Evolutionary conservation across 37 sponge, comb jelly and placozoan species (phyloP).

Genomic region (Mnemiopsis leidyi): DNA sequence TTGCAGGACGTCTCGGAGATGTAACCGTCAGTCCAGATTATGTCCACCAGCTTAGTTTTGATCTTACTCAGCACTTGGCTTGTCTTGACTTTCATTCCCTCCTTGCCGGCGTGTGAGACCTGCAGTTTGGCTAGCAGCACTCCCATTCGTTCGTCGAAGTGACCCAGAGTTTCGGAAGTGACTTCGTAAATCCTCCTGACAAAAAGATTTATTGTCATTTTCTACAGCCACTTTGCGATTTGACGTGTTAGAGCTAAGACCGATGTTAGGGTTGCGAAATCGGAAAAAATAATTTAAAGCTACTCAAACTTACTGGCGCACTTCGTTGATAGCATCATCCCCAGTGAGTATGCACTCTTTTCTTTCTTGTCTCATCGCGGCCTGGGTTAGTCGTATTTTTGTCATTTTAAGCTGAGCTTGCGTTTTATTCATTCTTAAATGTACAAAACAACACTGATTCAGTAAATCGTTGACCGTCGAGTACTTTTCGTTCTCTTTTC

Average conservation of each 20-base stretch:
- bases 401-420: no score
- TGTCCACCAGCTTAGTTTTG: constrained; percentile 60
- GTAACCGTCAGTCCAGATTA: constrained; percentile 50
- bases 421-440: no score
- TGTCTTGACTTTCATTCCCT: constrained; percentile 48
- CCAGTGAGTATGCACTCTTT: neutral
- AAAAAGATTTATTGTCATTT: neutral
- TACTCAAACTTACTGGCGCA: constrained; percentile 1
- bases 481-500: no score
- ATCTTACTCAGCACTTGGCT: constrained; percentile 54
- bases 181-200: constrained; percentile 14
- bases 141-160: constrained; percentile 54
- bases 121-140: constrained; percentile 23
- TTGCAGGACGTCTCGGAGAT: constrained; percentile 62
- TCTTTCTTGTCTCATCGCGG: neutral
- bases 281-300: neutral
- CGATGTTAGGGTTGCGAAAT: neutral
- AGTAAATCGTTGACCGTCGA: no score
- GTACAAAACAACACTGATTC: no score
- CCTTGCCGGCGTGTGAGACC: constrained; percentile 19
- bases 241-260: no score
- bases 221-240: no score
- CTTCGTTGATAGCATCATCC: neutral
- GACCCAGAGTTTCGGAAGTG: neutral
- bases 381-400: no score